Evolutionary conservation across 2,888 invertebrate species (phyloP).

Genomic region (Drosophila neutralis): DNA sequence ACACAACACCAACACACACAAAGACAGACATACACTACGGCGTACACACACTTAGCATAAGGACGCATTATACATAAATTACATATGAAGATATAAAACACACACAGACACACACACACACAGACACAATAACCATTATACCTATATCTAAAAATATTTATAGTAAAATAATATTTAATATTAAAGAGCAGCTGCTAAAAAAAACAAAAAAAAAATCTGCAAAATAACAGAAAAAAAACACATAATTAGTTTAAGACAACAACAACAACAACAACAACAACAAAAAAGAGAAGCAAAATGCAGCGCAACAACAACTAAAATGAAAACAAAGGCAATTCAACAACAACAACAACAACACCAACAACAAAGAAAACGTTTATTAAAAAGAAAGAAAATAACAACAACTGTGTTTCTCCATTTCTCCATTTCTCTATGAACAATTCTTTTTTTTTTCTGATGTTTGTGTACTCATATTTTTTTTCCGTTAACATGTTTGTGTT

Average conservation of each 20-base stretch:
- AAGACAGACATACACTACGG: constrained; percentile 11
- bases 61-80: constrained; percentile 28
- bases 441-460: background rate
- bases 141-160: constrained; percentile 65
- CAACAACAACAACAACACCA: constrained; percentile 46
- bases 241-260: constrained; percentile 38
- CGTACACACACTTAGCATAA: constrained; percentile 41
- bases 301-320: constrained; percentile 45
- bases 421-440: constrained; percentile 23
- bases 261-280: constrained; percentile 23
- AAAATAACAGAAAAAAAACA: constrained; percentile 17
- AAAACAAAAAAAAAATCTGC: constrained; percentile 4
- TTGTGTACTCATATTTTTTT: background rate
- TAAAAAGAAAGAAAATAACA: constrained; percentile 53
- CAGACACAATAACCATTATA: constrained; percentile 46
- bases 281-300: constrained; percentile 28
- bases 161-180: constrained; percentile 74
- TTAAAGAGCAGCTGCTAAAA: constrained; percentile 43
- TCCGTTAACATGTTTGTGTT: constrained; percentile 1
- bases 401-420: constrained; percentile 38
- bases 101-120: constrained; percentile 11
- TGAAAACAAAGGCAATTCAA: constrained; percentile 39
- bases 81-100: constrained; percentile 11
- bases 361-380: constrained; percentile 56
- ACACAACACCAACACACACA: constrained; percentile 11